These are phyloP conservation scores for Troilus luridus DNA, from an alignment of 2,888 invertebrate species.

Conservation along the genomic window DNA sequence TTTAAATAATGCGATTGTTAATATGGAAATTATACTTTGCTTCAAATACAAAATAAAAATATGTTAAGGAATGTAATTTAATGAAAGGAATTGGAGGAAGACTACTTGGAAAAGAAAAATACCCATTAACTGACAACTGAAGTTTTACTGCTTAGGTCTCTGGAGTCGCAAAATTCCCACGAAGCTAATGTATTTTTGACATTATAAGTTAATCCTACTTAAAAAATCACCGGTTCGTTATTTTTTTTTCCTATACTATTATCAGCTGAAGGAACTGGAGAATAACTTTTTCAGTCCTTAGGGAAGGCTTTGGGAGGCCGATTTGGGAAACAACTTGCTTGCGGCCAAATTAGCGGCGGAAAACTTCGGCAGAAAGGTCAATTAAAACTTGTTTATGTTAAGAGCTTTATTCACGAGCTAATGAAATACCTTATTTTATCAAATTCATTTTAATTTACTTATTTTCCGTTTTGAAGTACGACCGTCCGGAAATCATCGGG, in stretches of 20 bases:
- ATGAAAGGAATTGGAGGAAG: neutral
- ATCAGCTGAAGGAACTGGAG: neutral
- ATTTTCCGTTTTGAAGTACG: conserved; percentile 8
- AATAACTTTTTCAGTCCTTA: neutral
- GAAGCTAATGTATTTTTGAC: neutral
- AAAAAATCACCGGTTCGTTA: neutral
- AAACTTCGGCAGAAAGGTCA: neutral
- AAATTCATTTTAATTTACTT: conserved; percentile 23
- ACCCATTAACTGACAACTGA: neutral
- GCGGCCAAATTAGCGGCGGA: neutral
- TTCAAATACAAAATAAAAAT: too few species aligned
- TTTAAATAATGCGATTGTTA: too few species aligned
- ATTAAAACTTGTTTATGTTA: conserved; percentile 29
- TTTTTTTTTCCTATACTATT: neutral
- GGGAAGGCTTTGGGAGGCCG: neutral
- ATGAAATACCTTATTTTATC: neutral
- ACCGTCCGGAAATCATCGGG: neutral
- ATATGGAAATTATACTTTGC: too few species aligned
- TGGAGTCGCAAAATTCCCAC: neutral
- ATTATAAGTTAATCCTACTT: neutral
- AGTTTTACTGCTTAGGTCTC: neutral
- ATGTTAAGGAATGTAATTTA: neutral
- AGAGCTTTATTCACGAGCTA: neutral
- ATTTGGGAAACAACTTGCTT: neutral
- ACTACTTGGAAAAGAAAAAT: neutral